Evolutionary conservation across 2,888 invertebrate genomes (phyloP).

Genomic region (Torymus auratus): DNA sequence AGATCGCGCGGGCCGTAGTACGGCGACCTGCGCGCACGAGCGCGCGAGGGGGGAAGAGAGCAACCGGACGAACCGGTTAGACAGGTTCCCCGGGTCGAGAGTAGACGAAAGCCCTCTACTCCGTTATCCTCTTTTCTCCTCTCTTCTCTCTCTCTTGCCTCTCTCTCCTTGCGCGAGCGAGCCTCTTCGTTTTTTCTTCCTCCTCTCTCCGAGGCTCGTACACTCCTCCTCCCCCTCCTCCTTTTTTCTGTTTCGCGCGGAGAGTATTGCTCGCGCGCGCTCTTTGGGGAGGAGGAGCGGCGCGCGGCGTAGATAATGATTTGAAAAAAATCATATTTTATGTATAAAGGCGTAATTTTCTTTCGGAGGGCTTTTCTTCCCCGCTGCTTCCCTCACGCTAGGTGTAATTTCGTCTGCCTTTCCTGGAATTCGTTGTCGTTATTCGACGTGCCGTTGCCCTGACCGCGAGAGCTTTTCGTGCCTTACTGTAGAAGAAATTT

Average conservation of each 20-base stretch:
- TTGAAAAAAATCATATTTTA: slow-evolving; percentile 30
- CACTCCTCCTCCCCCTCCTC: slow-evolving; percentile 12
- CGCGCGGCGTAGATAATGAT: slow-evolving; percentile 23
- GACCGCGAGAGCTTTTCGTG: too few species aligned
- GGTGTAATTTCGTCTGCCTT: not conserved
- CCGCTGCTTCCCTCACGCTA: not conserved
- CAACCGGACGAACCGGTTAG: slow-evolving; percentile 57
- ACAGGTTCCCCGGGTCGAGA: slow-evolving; percentile 55
- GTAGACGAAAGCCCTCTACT: slow-evolving; percentile 58
- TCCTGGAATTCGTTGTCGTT: not conserved
- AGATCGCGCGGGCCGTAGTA: slow-evolving; percentile 32
- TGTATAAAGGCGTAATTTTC: slow-evolving; percentile 17
- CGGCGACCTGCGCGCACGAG: slow-evolving; percentile 41
- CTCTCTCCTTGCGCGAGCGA: too few species aligned
- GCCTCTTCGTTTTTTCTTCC: slow-evolving; percentile 49
- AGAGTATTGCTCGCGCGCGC: too few species aligned
- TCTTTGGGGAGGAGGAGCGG: not conserved
- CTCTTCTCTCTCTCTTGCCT: not conserved
- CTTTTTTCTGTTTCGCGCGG: not conserved
- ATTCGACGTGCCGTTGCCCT: not conserved
- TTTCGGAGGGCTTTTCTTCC: slow-evolving; percentile 10
- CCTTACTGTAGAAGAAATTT: too few species aligned
- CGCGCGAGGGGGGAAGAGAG: slow-evolving; percentile 45
- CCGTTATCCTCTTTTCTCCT: slow-evolving; percentile 56
- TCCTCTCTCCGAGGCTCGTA: not conserved